Conservation (phyloP, 2,113 vertebrate genomes). For the Psittacula cyanocephala region DNA sequence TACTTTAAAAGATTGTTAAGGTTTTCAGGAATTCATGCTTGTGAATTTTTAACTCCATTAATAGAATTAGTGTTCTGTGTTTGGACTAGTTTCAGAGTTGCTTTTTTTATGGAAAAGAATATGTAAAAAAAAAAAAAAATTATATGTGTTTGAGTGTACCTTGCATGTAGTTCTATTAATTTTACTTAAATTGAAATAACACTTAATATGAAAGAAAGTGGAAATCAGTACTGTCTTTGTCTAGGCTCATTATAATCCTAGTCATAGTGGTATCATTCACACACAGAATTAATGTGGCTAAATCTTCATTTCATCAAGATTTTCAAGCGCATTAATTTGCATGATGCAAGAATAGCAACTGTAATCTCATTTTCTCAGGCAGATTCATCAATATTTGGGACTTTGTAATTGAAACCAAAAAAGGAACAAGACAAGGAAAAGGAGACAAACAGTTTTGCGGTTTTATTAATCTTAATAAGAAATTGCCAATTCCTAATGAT, state of each 20-base stretch:
- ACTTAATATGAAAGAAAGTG: neutral
- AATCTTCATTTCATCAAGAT: constrained; percentile 30
- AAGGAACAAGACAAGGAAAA: neutral
- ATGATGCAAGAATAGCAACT: constrained; percentile 30
- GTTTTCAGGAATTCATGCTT: neutral
- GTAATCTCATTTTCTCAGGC: constrained; percentile 7
- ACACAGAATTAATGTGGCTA: neutral
- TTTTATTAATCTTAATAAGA: neutral
- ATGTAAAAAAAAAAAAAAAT: neutral
- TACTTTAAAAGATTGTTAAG: neutral
- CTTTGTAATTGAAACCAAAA: neutral
- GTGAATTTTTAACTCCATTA: neutral
- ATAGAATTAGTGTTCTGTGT: neutral
- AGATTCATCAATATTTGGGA: constrained; percentile 48
- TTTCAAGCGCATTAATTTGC: constrained; percentile 38
- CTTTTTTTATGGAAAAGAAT: neutral
- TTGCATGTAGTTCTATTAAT: neutral
- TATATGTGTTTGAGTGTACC: neutral
- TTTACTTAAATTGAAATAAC: neutral
- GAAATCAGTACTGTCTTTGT: neutral
- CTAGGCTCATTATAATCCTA: neutral
- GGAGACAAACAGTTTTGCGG: neutral
- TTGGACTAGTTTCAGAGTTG: neutral
- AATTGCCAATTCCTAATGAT: neutral
- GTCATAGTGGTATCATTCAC: neutral